Base-by-base conservation (phyloP, 2,797 vertebrate species). In the Rhabdophis nuchalis region DNA sequence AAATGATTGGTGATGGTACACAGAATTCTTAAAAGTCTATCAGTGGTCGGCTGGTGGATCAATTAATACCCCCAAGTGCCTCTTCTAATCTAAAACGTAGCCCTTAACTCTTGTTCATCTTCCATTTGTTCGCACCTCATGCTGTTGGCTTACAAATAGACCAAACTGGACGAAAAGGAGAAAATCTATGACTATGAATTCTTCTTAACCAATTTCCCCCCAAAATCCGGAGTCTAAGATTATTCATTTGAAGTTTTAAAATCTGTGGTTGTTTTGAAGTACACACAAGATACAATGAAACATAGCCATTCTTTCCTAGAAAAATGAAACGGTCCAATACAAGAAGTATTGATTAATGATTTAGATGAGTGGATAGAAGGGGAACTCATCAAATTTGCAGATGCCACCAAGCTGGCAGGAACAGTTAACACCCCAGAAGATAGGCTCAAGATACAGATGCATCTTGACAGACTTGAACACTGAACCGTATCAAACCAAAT, bases 1-100 rank as follows among this genome's bases (percentile, higher is more conserved):
- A 87, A 95, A 68, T n/a, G 6, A 92, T 32, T 90, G 50, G 4
- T 89, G 53, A 27, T 93, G 89, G 58, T 27, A 90, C 95, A 87
- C 0, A 50, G 8, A 87, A 89, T 32, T 91, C 94, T 54, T 57
- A 56, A 94, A 90, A 93, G 2, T 14, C 88, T 25, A 4, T 53
- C 90, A 86, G 85, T 16, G 93, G 90, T 1, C 1, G 23, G 90
- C 58, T 92, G 46, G 53, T 27, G 52, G 92, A 95, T 93, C 77
- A 88, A 68, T 91, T 60, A 2, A 16, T 1, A 87, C 53, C 77
- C 36, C 46, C 64, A 89, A 86, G 29, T 87, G 91, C 60, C 3
- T 93, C 91, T 46, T 85, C 9, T 5, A 88, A 89, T 50, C 50
- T 85, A 9, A 52, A 87, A 52, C 12, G 2, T 88, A 41, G 54